Evolutionary conservation across 2,113 vertebrate genomes (phyloP), one percentile per base, ranked within the genome.

Genomic region (Limanda limanda): DNA sequence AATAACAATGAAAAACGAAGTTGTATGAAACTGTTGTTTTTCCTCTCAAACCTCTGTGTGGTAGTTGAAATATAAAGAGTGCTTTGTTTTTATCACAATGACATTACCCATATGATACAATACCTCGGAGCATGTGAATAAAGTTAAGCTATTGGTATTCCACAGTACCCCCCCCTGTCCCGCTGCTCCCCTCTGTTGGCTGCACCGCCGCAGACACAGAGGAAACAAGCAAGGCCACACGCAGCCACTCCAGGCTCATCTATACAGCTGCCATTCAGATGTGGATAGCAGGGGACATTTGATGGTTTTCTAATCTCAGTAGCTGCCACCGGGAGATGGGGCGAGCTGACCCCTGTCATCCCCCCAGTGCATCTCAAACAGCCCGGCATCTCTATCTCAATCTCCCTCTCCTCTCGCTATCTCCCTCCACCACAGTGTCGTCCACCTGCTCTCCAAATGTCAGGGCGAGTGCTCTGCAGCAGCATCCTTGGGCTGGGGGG

Each of bases 271-370:
- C 89, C 90, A 91, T 91, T 91, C 91, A 90, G 86, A 88, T 76
- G 89, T 64, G 66, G 84, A 89, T 86, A 83, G 88, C 81, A 74
- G 66, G 66, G 76, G 90, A 91, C 91, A 45, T 93, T 91, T 92
- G 91, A 93, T 89, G 87, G 89, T 89, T 93, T 91, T 93, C 90
- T 92, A 91, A 92, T 92, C 92, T 92, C 66, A n/a, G 66, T 14
- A 81, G 81, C 92, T 93, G 91, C 91, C 89, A 92, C 79, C 27
- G 72, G 82, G 84, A 92, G 92, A 90, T 83, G 89, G 90, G 87
- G 72, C 84, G 57, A 78, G 78, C 76, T 92, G 91, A 92, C 92
- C 86, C 84, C 91, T 86, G 90, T 91, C 90, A 89, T 90, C 91
- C 87, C 85, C 82, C 74, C 86, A 54, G 90, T 82, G 87, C 85